Evolutionary conservation across 2,797 vertebrate genomes (phyloP).

Genomic region (Kryptolebias ocellatus): DNA sequence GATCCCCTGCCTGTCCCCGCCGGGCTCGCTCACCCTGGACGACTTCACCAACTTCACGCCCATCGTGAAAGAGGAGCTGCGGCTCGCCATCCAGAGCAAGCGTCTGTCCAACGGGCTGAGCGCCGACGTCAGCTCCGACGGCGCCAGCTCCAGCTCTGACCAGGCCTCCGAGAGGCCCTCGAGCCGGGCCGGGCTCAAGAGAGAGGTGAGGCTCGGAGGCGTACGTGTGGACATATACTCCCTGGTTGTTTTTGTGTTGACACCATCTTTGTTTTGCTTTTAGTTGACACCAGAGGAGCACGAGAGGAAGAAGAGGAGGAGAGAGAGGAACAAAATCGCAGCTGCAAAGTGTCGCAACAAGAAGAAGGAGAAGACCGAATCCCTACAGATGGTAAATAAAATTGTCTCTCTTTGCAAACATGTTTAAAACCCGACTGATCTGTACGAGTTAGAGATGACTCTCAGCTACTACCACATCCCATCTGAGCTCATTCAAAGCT

Average conservation of each 20-base stretch:
- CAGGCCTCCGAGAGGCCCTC: slow-evolving; percentile 19
- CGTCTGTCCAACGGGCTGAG: slow-evolving; percentile 86
- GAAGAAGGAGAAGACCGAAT: slow-evolving; percentile 96
- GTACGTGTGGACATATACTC: no score
- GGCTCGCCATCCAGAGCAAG: slow-evolving; percentile 91
- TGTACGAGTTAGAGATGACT: no score
- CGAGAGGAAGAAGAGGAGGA: slow-evolving; percentile 90
- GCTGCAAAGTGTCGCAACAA: slow-evolving; percentile 97
- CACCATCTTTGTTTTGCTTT: background rate
- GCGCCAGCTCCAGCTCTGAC: slow-evolving; percentile 82
- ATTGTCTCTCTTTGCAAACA: no score
- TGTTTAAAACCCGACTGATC: no score
- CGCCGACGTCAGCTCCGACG: slow-evolving; percentile 79
- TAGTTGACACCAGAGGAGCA: slow-evolving; percentile 84
- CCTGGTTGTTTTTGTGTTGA: background rate
- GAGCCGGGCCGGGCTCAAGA: slow-evolving; percentile 21
- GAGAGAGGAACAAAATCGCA: slow-evolving; percentile 96
- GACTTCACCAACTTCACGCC: slow-evolving; percentile 94
- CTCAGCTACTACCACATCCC: no score
- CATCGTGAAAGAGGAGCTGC: slow-evolving; percentile 93
- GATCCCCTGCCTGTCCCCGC: slow-evolving; percentile 93
- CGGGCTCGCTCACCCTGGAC: slow-evolving; percentile 90
- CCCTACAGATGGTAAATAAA: slow-evolving; percentile 87
- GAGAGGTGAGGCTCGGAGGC: slow-evolving; percentile 65
- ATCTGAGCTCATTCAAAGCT: no score